Conservation (phyloP, 2,888 invertebrate species). For the Euspilapteryx auroguttella region DNA sequence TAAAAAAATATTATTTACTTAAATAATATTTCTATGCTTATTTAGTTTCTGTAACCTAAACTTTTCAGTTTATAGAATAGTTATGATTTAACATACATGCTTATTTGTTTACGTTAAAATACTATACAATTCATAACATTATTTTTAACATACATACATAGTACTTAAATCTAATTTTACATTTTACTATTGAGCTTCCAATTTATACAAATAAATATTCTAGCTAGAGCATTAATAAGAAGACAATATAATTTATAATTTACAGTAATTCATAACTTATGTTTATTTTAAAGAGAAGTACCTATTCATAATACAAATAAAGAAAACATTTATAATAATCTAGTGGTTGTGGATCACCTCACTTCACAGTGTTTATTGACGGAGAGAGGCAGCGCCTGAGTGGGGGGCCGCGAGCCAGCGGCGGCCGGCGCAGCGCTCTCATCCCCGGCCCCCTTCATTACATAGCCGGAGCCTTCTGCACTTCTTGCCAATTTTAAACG, state of each 20-base stretch:
- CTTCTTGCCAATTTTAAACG: conserved; percentile 82
- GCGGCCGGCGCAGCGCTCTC: conserved; percentile 14
- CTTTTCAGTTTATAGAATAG: too few species aligned
- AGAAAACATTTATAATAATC: too few species aligned
- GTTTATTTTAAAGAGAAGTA: too few species aligned
- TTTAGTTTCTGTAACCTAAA: too few species aligned
- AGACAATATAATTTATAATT: conserved; percentile 22
- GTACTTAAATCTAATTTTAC: too few species aligned
- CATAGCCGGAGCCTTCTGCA: conserved; percentile 73
- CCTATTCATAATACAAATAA: background rate
- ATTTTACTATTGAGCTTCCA: conserved; percentile 57
- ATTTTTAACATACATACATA: too few species aligned
- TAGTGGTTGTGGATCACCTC: conserved; percentile 76
- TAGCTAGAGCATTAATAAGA: conserved; percentile 23
- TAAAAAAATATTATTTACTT: conserved; percentile 37
- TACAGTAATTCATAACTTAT: conserved; percentile 19
- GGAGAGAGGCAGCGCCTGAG: conserved; percentile 43
- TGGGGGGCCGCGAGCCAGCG: conserved; percentile 12
- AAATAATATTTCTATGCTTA: too few species aligned
- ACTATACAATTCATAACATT: too few species aligned
- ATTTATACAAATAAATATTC: conserved; percentile 58
- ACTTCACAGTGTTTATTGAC: conserved; percentile 83
- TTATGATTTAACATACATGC: too few species aligned
- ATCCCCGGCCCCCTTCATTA: conserved; percentile 45
- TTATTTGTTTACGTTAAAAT: too few species aligned